These are phyloP conservation scores for Triplophysa dalaica DNA, from an alignment of 2,113 vertebrate genomes.

Conservation along the genomic window DNA sequence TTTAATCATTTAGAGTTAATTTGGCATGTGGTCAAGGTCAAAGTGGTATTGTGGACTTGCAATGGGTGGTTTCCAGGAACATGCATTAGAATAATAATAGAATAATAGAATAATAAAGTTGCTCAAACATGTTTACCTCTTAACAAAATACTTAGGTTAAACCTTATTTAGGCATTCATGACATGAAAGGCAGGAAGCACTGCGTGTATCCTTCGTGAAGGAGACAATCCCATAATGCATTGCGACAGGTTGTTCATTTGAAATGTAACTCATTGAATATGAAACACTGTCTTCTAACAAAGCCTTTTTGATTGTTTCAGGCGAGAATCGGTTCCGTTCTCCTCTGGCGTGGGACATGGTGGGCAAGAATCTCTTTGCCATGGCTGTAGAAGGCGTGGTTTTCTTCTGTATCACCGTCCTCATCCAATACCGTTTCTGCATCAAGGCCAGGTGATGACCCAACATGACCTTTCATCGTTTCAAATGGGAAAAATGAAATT, in stretches of 20 bases:
- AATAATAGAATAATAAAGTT: too few species aligned
- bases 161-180: background rate
- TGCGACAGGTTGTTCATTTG: too few species aligned
- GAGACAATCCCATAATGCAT: too few species aligned
- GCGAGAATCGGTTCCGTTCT: slow-evolving; percentile 93
- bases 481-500: background rate
- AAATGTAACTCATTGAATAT: too few species aligned
- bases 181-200: too few species aligned
- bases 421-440: slow-evolving; percentile 95
- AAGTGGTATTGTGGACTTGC: background rate
- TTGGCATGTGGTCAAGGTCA: background rate
- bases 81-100: background rate
- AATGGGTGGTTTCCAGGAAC: slow-evolving; percentile 4
- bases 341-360: slow-evolving; percentile 97
- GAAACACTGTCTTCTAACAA: background rate
- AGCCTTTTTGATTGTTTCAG: slow-evolving; percentile 63
- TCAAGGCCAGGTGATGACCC: slow-evolving; percentile 84
- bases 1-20: background rate
- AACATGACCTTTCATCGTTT: background rate
- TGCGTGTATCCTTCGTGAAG: too few species aligned
- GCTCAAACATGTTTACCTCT: background rate
- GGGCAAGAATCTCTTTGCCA: slow-evolving; percentile 95
- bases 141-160: too few species aligned
- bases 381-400: slow-evolving; percentile 91
- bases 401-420: slow-evolving; percentile 94